Conservation (phyloP, 2,113 vertebrate species). For the Marmota monax region DNA sequence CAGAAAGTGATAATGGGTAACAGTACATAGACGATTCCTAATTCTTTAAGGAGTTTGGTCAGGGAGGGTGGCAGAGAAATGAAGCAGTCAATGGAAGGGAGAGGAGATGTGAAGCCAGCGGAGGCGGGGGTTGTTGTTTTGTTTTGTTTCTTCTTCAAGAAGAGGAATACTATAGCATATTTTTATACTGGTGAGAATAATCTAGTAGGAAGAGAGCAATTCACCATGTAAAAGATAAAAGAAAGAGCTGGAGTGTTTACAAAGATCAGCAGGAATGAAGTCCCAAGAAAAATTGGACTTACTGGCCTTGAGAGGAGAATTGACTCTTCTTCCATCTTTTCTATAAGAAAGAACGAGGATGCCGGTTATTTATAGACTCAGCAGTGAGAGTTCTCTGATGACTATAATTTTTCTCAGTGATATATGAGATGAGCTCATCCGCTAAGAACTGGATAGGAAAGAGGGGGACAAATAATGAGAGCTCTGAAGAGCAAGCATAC, state of each 20-base stretch:
- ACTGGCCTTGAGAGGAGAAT: neutral
- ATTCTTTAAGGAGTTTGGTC: neutral
- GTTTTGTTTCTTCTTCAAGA: neutral
- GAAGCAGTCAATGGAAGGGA: neutral
- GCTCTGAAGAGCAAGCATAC: neutral
- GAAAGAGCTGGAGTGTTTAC: neutral
- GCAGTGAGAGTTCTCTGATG: neutral
- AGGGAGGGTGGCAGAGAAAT: neutral
- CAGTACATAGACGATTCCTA: neutral
- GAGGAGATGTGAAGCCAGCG: neutral
- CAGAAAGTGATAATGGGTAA: neutral
- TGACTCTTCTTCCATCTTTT: neutral
- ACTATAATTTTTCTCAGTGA: constrained; percentile 50
- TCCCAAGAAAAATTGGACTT: constrained; percentile 17
- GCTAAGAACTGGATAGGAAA: neutral
- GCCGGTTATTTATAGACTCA: neutral
- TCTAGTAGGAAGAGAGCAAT: neutral
- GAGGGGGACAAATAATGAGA: neutral
- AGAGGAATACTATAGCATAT: neutral
- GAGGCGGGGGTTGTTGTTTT: too few relatives aligned
- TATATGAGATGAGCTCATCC: neutral
- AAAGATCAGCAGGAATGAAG: neutral
- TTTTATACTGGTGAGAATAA: constrained; percentile 41
- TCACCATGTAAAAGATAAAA: neutral
- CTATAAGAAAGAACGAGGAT: neutral